Evolutionary conservation across 2,888 invertebrate genomes (phyloP).

Genomic region (Rhagophthalmus giganteus): DNA sequence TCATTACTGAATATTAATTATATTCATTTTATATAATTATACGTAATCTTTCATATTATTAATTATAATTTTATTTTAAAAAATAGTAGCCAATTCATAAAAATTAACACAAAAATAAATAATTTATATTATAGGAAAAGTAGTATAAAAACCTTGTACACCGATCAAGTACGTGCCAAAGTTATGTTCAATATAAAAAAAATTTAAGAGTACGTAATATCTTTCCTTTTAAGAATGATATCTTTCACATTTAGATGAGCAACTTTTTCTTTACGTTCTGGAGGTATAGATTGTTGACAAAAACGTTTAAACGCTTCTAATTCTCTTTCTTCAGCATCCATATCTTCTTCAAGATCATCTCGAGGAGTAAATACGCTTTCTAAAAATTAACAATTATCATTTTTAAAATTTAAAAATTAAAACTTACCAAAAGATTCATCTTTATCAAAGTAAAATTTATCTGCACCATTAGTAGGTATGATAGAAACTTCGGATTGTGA

Average conservation of each 20-base stretch:
- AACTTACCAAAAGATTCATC: conserved; percentile 52
- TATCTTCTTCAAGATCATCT: conserved; percentile 76
- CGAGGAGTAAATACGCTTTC: conserved; percentile 80
- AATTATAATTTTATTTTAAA: conserved; percentile 3
- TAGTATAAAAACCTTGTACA: too few species aligned
- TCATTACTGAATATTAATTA: too few species aligned
- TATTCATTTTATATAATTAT: background rate
- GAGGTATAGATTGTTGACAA: conserved; percentile 80
- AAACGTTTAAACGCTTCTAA: conserved; percentile 86
- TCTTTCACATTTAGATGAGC: conserved; percentile 77
- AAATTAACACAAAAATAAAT: conserved; percentile 2
- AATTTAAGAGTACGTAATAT: conserved; percentile 47
- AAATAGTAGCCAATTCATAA: background rate
- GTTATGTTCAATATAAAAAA: conserved; percentile 8
- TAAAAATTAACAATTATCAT: too few species aligned
- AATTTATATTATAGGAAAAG: conserved; percentile 5
- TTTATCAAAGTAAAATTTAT: conserved; percentile 47
- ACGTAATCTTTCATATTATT: background rate
- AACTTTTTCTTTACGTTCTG: conserved; percentile 75
- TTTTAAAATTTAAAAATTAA: conserved; percentile 3
- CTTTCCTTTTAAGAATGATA: conserved; percentile 65
- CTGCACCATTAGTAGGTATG: conserved; percentile 47
- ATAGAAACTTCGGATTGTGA: conserved; percentile 54
- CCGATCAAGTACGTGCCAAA: conserved; percentile 17
- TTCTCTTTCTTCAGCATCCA: conserved; percentile 80